Base-by-base conservation (phyloP, 2,113 vertebrate genomes). In the Zosterops lateralis region DNA sequence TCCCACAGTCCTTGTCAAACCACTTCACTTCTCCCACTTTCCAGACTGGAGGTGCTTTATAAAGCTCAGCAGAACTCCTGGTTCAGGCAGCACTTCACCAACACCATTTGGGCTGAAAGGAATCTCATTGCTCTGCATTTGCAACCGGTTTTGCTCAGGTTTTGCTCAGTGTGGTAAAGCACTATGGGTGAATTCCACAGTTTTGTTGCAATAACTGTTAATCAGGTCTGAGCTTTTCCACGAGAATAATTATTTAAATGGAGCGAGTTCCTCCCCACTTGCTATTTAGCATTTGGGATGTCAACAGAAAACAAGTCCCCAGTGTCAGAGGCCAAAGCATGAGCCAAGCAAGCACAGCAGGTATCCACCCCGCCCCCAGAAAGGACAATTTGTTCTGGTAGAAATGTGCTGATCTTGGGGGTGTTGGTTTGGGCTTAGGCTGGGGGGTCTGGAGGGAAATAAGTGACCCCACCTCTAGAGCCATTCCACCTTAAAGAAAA, bases 401-500 rank as follows among this genome's bases (percentile, higher is more conserved):
- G 84, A 65, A 44, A 28, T 0, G 1, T 17, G 9, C 42, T 42
- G 22, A 53, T 29, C 42, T 64, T 16, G 22, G 29, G 19, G 48
- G 14, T n/a, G 20, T 16, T 53, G 0, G 0, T 36, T 64, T 38
- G 60, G 32, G 28, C 16, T 54, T 45, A 25, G 1, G 1, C 28
- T n/a, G 53, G 22, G 5, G 17, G 17, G 40, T 29, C 40, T 17
- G 34, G 36, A 72, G 22, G 40, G 19, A 71, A 71, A 54, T 21
- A 12, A 2, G 14, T 72, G 61, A 28, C 76, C 20, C 32, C 66
- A 19, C 29, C 38, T 53, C 42, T 45, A 24, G 12, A 91, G 8
- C 29, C 28, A 21, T 82, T 84, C 96, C 38, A 87, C 65, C 90
- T 94, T 97, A 93, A 93, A 10, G n/a, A 14, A 45, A 91, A 93